Evolutionary conservation across 2,797 vertebrate genomes (phyloP).

Genomic region (Gastrophryne carolinensis): DNA sequence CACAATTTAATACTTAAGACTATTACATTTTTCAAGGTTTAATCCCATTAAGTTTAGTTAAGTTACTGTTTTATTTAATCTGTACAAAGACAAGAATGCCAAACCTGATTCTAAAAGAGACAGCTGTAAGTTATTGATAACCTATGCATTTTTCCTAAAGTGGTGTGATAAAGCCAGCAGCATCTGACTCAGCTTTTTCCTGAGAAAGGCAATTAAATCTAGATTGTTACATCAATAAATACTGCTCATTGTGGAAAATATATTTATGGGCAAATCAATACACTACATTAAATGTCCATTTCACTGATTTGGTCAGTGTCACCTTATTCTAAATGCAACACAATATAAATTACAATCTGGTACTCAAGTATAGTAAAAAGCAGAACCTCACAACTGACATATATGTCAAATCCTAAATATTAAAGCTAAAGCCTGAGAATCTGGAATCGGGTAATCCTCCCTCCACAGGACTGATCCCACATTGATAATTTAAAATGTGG

Average conservation of each 20-base stretch:
- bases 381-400: not conserved
- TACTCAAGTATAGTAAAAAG: not conserved
- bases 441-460: too few relatives aligned
- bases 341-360: conserved; percentile 13
- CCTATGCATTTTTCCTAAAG: not conserved
- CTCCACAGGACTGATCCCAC: too few relatives aligned
- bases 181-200: conserved; percentile 29
- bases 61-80: not conserved
- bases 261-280: conserved; percentile 33
- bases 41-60: not conserved
- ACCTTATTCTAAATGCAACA: not conserved
- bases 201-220: conserved; percentile 20
- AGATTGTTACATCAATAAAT: conserved; percentile 23
- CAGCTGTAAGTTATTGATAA: not conserved
- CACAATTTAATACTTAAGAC: too few relatives aligned
- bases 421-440: too few relatives aligned
- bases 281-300: conserved; percentile 27
- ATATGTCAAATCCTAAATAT: not conserved
- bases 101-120: not conserved
- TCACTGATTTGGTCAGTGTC: conserved; percentile 23
- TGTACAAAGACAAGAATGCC: not conserved
- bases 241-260: conserved; percentile 21
- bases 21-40: not conserved
- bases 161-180: not conserved
- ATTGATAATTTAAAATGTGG: too few relatives aligned